These are phyloP conservation scores for Neopipo cinnamomea DNA, from an alignment of 2,113 vertebrate species.

Conservation along the genomic window DNA sequence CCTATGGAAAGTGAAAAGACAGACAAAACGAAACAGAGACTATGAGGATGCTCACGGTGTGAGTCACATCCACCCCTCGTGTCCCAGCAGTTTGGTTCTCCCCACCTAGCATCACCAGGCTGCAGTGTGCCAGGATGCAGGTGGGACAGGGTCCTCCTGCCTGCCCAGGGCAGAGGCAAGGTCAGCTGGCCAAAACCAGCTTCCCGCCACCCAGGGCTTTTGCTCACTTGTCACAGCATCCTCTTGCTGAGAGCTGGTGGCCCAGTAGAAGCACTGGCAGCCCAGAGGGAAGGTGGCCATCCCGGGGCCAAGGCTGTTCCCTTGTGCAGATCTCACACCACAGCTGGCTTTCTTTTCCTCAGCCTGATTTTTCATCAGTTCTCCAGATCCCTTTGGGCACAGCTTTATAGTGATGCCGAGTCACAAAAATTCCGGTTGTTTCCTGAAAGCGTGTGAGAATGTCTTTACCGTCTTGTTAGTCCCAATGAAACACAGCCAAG, in stretches of 20 bases:
- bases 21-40: not conserved
- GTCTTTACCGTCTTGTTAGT: not conserved
- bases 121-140: not conserved
- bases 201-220: not conserved
- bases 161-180: not conserved
- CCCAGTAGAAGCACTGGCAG: not conserved
- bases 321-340: not conserved
- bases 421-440: not conserved
- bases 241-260: not conserved
- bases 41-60: not conserved
- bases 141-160: not conserved
- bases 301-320: not conserved
- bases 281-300: not conserved
- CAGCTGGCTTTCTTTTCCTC: not conserved
- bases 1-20: not conserved
- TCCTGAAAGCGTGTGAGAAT: not conserved
- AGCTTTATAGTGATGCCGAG: not conserved
- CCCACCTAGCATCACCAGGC: accelerated
- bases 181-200: not conserved
- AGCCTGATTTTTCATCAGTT: not conserved
- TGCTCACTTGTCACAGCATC: not conserved
- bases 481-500: not conserved
- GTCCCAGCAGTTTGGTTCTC: not conserved
- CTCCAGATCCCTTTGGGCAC: not conserved
- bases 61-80: not conserved